Conservation (phyloP, 1,140 invertebrate genomes). For the Drosophila lowei region DNA sequence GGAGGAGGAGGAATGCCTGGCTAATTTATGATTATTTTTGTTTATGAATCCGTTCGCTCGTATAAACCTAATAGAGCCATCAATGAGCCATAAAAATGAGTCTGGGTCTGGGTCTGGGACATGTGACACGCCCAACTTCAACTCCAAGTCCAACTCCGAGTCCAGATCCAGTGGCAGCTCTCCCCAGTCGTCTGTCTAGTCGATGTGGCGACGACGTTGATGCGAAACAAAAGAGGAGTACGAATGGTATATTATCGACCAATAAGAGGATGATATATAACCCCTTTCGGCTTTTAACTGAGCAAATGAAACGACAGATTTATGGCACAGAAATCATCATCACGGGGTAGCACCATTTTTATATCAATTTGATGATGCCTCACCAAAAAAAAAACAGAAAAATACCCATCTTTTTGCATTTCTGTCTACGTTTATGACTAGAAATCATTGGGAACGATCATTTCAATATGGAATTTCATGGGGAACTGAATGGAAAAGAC, state of each 20-base stretch:
- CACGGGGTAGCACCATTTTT: neutral
- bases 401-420: too few relatives aligned
- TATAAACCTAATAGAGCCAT: conserved; percentile 79
- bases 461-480: too few relatives aligned
- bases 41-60: conserved; percentile 70
- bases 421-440: too few relatives aligned
- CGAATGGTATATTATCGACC: conserved; percentile 18
- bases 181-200: conserved; percentile 59
- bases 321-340: conserved; percentile 45
- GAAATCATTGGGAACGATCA: too few relatives aligned
- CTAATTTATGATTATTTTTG: conserved; percentile 78
- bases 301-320: conserved; percentile 40
- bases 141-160: neutral
- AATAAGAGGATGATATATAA: conserved; percentile 35
- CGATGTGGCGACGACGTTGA: conserved; percentile 51
- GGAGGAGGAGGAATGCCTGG: conserved; percentile 20
- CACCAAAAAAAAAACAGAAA: too few relatives aligned
- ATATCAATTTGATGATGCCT: too few relatives aligned
- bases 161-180: conserved; percentile 41
- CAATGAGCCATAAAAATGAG: conserved; percentile 72
- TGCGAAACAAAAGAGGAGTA: conserved; percentile 16
- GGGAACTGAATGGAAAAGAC: too few relatives aligned
- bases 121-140: conserved; percentile 33
- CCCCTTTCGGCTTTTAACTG: conserved; percentile 25
- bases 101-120: conserved; percentile 24